Percentiles rank a stretch among this genome's conserved stretches.
Evolutionary conservation across 1,140 invertebrate genomes (phyloP).

Genomic region (Eumaeus atala): DNA sequence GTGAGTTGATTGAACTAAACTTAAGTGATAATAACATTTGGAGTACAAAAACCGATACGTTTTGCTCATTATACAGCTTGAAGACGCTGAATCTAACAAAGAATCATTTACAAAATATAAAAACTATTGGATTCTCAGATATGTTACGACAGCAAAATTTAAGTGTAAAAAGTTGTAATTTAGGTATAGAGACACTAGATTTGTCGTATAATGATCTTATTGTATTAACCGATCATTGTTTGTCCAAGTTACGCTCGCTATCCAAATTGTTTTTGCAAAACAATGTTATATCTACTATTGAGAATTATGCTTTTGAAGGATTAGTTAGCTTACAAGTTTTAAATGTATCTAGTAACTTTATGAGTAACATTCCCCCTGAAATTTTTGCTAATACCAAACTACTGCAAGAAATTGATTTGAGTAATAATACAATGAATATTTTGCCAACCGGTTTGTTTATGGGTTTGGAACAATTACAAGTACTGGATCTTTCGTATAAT

Average conservation of each 20-base stretch:
- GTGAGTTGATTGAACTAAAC: slow-evolving; percentile 81
- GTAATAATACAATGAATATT: slow-evolving; percentile 86
- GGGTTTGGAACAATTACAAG: slow-evolving; percentile 83
- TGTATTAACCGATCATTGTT: slow-evolving; percentile 79
- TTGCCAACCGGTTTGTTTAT: slow-evolving; percentile 85
- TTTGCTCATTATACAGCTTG: slow-evolving; percentile 83
- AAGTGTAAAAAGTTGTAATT: slow-evolving; percentile 76
- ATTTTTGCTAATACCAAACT: slow-evolving; percentile 81
- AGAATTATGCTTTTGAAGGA: slow-evolving; percentile 82
- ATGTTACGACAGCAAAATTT: slow-evolving; percentile 70
- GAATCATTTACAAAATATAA: slow-evolving; percentile 86
- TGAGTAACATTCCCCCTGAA: slow-evolving; percentile 83
- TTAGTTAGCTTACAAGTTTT: slow-evolving; percentile 79
- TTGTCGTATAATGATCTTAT: slow-evolving; percentile 84
- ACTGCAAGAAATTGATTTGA: slow-evolving; percentile 82
- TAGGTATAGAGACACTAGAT: slow-evolving; percentile 81
- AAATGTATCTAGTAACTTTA: slow-evolving; percentile 85
- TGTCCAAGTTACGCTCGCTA: slow-evolving; percentile 80
- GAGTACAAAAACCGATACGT: slow-evolving; percentile 81
- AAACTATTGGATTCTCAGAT: slow-evolving; percentile 82
- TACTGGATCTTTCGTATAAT: slow-evolving; percentile 85
- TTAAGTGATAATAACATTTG: slow-evolving; percentile 88
- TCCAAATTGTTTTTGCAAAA: slow-evolving; percentile 80
- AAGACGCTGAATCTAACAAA: slow-evolving; percentile 82
- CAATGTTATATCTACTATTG: slow-evolving; percentile 82